Evolutionary conservation across 2,888 invertebrate genomes (phyloP).

Genomic region (Dasysyrphus albostriatus): DNA sequence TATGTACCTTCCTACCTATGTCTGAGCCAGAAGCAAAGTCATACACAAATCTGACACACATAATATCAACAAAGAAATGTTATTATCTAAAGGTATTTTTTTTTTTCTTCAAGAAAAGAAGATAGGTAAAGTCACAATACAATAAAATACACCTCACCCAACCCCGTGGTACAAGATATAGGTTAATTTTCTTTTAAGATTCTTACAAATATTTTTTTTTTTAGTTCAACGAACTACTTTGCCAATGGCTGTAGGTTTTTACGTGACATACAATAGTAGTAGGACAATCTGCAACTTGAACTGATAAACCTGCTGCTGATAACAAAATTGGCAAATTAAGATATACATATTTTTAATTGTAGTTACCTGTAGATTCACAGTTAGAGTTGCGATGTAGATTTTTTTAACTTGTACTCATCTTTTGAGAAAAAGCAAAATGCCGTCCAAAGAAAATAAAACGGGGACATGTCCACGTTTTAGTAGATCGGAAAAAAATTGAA

Average conservation of each 20-base stretch:
- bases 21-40: slow-evolving; percentile 2
- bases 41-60: slow-evolving; percentile 22
- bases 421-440: no score
- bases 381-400: no score
- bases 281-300: neutral
- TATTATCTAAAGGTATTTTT: slow-evolving; percentile 1
- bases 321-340: slow-evolving; percentile 1
- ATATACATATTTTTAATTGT: neutral
- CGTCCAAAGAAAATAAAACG: no score
- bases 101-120: slow-evolving; percentile 11
- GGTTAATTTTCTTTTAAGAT: slow-evolving; percentile 16
- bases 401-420: no score
- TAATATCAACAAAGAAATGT: slow-evolving; percentile 1
- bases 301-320: neutral
- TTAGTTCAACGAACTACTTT: slow-evolving; percentile 33
- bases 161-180: slow-evolving; percentile 5
- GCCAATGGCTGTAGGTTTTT: neutral
- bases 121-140: neutral
- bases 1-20: no score
- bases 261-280: neutral
- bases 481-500: no score
- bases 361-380: neutral
- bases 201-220: neutral
- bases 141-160: neutral
- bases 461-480: no score